A percentile compares a stretch with the other conserved stretches of the same genome.
These are phyloP conservation scores for Amiota mariae DNA, from an alignment of 2,888 invertebrate species.

Conservation along the genomic window DNA sequence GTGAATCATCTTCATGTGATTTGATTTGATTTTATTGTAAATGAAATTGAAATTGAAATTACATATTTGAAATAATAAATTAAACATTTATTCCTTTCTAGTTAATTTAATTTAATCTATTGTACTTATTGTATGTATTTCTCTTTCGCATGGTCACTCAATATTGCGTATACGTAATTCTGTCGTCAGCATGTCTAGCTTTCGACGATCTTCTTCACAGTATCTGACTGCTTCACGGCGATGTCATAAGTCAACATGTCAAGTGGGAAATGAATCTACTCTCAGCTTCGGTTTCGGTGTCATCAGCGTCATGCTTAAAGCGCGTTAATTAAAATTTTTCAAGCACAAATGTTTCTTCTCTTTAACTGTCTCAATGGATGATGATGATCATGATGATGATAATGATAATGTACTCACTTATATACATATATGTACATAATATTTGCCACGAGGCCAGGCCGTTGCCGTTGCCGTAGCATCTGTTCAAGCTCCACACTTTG, in stretches of 20 bases:
- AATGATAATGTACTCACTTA: too few relatives aligned
- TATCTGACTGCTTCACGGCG: neutral
- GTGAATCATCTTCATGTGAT: constrained; percentile 16
- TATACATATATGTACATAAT: too few relatives aligned
- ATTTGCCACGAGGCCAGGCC: constrained; percentile 19
- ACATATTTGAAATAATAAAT: too few relatives aligned
- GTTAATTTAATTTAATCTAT: too few relatives aligned
- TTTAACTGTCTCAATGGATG: constrained; percentile 48
- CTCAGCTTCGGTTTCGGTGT: neutral
- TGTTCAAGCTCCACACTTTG: constrained; percentile 27
- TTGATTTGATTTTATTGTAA: too few relatives aligned
- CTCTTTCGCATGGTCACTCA: too few relatives aligned
- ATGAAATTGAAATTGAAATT: neutral
- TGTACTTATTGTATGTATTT: too few relatives aligned
- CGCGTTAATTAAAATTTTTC: constrained; percentile 61
- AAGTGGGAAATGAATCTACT: constrained; percentile 36
- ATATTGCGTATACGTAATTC: constrained; percentile 14
- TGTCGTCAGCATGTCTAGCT: constrained; percentile 21
- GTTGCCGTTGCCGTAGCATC: too few relatives aligned
- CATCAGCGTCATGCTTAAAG: constrained; percentile 23
- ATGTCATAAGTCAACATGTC: constrained; percentile 68
- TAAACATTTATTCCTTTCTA: too few relatives aligned
- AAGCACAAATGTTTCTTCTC: constrained; percentile 50
- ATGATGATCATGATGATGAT: too few relatives aligned
- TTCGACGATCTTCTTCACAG: neutral